Conservation (phyloP, 2,113 vertebrate species). For the Aphyosemion australe region DNA sequence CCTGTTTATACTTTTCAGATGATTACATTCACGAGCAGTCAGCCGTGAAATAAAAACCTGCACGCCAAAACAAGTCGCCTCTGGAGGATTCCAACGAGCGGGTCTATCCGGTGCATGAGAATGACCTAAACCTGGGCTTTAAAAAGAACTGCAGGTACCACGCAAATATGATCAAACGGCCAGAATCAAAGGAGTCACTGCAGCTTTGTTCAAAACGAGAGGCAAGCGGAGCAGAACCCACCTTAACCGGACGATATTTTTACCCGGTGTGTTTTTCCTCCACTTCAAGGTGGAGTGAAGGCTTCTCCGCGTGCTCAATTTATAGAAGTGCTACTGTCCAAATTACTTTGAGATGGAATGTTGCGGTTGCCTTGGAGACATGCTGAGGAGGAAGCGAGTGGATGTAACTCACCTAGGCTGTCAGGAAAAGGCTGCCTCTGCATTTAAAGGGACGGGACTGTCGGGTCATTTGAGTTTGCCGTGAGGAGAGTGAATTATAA, state of each 20-base stretch:
- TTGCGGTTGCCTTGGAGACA: slow-evolving; percentile 68
- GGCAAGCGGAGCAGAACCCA: slow-evolving; percentile 5
- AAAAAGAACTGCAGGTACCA: background rate
- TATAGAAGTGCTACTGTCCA: slow-evolving; percentile 52
- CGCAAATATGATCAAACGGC: slow-evolving; percentile 17
- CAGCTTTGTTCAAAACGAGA: slow-evolving; percentile 20
- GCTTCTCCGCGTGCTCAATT: slow-evolving; percentile 37
- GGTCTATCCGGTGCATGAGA: slow-evolving; percentile 4
- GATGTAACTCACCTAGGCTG: slow-evolving; percentile 44
- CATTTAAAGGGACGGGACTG: slow-evolving; percentile 34
- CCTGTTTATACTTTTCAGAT: slow-evolving; percentile 48
- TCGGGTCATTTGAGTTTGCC: slow-evolving; percentile 13
- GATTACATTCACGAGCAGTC: slow-evolving; percentile 30
- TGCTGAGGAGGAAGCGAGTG: slow-evolving; percentile 19
- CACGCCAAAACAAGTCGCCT: slow-evolving; percentile 12
- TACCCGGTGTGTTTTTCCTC: slow-evolving; percentile 10
- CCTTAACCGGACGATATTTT: slow-evolving; percentile 41
- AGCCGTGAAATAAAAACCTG: slow-evolving; percentile 48
- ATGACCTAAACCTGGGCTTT: background rate
- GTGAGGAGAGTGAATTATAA: slow-evolving; percentile 13
- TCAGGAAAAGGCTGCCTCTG: slow-evolving; percentile 31
- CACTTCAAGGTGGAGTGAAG: slow-evolving; percentile 40
- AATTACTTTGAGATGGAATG: slow-evolving; percentile 63
- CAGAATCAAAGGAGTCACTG: slow-evolving; percentile 13
- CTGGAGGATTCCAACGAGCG: slow-evolving; percentile 22